Conservation (phyloP, 2,113 vertebrate genomes). For the Leptodactylus fuscus region DNA sequence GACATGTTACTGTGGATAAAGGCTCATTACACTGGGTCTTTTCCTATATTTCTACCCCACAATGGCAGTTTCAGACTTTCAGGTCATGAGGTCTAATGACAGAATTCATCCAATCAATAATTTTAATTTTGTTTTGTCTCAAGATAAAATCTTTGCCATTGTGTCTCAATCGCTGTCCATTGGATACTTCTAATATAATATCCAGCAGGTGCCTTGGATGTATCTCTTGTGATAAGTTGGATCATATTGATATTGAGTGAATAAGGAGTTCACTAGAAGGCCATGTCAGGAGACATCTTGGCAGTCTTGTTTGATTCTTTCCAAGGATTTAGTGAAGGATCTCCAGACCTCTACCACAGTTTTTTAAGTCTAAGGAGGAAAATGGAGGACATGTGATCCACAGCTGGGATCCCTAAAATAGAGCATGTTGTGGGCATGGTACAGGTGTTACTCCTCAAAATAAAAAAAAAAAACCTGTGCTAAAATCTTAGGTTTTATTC, state of each 20-base stretch:
- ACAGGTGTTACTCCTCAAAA: too few species aligned
- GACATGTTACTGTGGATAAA: background rate
- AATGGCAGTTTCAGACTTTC: background rate
- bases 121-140: slow-evolving; percentile 17
- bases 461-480: too few species aligned
- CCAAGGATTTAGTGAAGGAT: background rate
- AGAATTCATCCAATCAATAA: background rate
- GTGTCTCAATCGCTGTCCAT: background rate
- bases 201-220: background rate
- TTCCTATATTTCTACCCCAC: background rate
- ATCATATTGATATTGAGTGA: background rate
- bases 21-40: background rate
- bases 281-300: too few species aligned
- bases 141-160: background rate
- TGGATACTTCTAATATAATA: background rate
- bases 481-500: too few species aligned
- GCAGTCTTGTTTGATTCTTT: too few species aligned
- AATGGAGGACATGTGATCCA: too few species aligned
- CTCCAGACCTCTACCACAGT: background rate
- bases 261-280: background rate
- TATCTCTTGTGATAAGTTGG: background rate
- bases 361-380: too few species aligned
- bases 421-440: too few species aligned
- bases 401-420: too few species aligned
- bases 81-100: slow-evolving; percentile 7